Base-by-base conservation (phyloP, 2,888 invertebrate species). In the Drosophila paracracens region DNA sequence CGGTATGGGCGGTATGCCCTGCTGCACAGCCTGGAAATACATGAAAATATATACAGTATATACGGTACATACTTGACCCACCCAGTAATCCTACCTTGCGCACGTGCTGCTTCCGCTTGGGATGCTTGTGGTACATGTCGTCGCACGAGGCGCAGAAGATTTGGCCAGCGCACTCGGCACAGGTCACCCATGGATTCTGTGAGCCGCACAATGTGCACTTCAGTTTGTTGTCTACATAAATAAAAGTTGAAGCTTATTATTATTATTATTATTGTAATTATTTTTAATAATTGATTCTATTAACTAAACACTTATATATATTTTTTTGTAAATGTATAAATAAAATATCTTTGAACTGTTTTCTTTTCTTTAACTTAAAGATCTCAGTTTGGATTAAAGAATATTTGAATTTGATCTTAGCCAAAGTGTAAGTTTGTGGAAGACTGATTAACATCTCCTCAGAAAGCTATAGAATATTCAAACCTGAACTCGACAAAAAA, bases 91-190 rank as follows among this genome's bases (percentile, higher is more conserved):
- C 90, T 93, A 96, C 97, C 94, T 96, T 96, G 91, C 98, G 94
- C 77, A 95, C 94, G 92, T 98, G 98, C 76, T 95, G 94, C 83
- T 96, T 96, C 74, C 98, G 94, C 91, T 98, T 98, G 0, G 98
- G 98, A 92, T 98, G 98, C 76, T 97, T 95, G 93, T 98, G 98
- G 93, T 97, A 98, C 97, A 98, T 98, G 92, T 98, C 97, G 92
- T 98, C 98, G 94, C 98, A 98, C 52, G 97, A 97, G 67, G 96
- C 95, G 92, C 98, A 98, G 84, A 98, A 97, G 65, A 96, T 96
- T 89, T 97, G 97, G 27, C 95, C 95, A 46, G 95, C 95, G 93
- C 98, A 98, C 92, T 96, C 96, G 68, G 97, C 95, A 93, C 98
- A 98, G 43, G 96, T 95, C 10, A 98, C 96, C 79, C 96, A 95